Evolutionary conservation across 2,113 vertebrate species (phyloP).

Genomic region (Fregata magnificens): DNA sequence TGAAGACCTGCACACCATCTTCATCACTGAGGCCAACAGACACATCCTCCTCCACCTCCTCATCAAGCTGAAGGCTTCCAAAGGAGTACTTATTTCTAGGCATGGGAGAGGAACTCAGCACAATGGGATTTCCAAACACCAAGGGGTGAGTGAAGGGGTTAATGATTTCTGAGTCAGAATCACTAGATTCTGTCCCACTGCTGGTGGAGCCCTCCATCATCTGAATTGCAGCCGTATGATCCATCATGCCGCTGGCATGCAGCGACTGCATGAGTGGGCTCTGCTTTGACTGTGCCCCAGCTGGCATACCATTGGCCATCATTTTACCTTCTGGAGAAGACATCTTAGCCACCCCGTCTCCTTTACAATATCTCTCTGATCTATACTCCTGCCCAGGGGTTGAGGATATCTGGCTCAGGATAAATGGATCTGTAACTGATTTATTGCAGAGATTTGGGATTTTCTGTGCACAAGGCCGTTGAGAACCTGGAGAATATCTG

Average conservation of each 20-base stretch:
- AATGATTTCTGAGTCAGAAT: conserved; percentile 83
- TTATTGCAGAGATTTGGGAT: conserved; percentile 67
- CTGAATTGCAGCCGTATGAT: conserved; percentile 74
- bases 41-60: conserved; percentile 78
- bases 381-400: conserved; percentile 47
- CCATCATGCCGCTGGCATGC: not conserved
- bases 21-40: conserved; percentile 80
- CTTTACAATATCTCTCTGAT: conserved; percentile 65
- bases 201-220: conserved; percentile 84
- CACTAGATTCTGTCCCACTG: conserved; percentile 89
- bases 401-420: conserved; percentile 76
- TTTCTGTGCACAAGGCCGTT: conserved; percentile 62
- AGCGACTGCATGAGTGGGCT: conserved; percentile 38
- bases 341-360: conserved; percentile 51
- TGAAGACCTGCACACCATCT: conserved; percentile 78
- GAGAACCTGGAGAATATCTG: conserved; percentile 70
- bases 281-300: conserved; percentile 61
- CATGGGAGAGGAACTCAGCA: conserved; percentile 70
- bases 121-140: conserved; percentile 69
- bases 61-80: conserved; percentile 81
- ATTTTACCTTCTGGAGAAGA: conserved; percentile 76
- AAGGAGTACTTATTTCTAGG: conserved; percentile 80
- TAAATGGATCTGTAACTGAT: conserved; percentile 83
- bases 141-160: conserved; percentile 73
- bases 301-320: conserved; percentile 81